Evolutionary conservation across 2,888 invertebrate genomes (phyloP).

Genomic region (Limnephilus lunatus): DNA sequence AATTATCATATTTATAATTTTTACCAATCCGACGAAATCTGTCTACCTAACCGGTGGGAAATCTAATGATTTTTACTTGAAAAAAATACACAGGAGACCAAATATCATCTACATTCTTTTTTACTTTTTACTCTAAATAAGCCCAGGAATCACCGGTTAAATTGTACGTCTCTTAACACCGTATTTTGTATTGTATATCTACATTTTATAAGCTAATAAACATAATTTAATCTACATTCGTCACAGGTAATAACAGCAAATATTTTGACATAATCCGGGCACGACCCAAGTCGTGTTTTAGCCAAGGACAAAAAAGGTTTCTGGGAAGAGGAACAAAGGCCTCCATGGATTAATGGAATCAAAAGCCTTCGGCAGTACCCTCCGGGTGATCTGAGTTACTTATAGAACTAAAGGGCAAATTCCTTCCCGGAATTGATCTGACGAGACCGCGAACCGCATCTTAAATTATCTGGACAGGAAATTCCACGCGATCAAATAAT

Average conservation of each 20-base stretch:
- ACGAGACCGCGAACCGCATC: slow-evolving; percentile 25
- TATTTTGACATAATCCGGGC: slow-evolving; percentile 16
- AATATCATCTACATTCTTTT: too few relatives aligned
- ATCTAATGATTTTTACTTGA: too few relatives aligned
- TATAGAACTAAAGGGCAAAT: slow-evolving; percentile 31
- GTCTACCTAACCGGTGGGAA: too few relatives aligned
- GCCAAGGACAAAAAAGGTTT: slow-evolving; percentile 9
- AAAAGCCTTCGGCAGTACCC: slow-evolving; percentile 40
- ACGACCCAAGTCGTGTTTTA: not conserved
- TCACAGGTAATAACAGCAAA: not conserved
- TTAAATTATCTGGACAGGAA: slow-evolving; percentile 21
- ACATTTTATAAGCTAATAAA: not conserved
- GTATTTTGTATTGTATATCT: too few relatives aligned
- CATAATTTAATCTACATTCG: not conserved
- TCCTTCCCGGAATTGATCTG: slow-evolving; percentile 25
- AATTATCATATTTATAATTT: too few relatives aligned
- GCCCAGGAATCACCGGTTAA: too few relatives aligned
- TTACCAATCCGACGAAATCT: too few relatives aligned
- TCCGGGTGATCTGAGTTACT: slow-evolving; percentile 24
- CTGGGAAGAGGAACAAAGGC: slow-evolving; percentile 29
- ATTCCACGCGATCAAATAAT: slow-evolving; percentile 15
- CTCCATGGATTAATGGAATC: not conserved
- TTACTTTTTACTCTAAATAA: too few relatives aligned
- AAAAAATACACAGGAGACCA: too few relatives aligned
- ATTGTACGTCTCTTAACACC: too few relatives aligned